A percentile compares a stretch with the other conserved stretches of the same genome.
phyloP scores from a whole-genome alignment of 2,113 vertebrate genomes.

The Colius striatus region DNA sequence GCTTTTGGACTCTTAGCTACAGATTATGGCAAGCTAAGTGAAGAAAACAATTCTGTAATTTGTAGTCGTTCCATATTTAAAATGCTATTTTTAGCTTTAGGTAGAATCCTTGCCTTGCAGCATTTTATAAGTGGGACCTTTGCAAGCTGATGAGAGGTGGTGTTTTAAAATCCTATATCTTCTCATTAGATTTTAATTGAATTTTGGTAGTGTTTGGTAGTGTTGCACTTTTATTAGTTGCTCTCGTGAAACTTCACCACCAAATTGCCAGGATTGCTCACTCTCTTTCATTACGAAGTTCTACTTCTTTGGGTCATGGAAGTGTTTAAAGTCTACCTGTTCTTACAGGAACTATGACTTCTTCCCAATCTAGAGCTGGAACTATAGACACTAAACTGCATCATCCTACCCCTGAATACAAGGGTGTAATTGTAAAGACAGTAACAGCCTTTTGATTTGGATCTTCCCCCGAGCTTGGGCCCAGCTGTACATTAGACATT shows the following conservation, averaged over 20 bases:
- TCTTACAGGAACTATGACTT: background rate
- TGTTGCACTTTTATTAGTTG: background rate
- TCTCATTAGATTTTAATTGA: background rate
- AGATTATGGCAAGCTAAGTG: conserved; percentile 36
- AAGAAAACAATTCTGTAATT: conserved; percentile 24
- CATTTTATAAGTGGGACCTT: background rate
- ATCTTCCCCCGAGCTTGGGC: background rate
- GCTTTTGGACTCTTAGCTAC: conserved; percentile 13
- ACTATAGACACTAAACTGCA: background rate
- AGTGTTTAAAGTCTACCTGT: background rate
- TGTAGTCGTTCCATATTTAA: background rate
- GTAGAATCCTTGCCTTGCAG: background rate
- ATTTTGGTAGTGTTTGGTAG: background rate
- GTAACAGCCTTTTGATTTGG: background rate
- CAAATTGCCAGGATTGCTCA: background rate
- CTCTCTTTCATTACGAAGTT: background rate
- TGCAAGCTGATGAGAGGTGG: background rate
- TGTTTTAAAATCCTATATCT: background rate
- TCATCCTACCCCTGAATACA: background rate
- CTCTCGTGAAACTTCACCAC: background rate
- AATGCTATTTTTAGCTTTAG: background rate
- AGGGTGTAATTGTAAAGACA: background rate
- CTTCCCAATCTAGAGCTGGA: background rate
- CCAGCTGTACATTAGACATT: background rate
- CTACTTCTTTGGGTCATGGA: background rate